These are phyloP conservation scores for Sphaeridia pumilis DNA, from an alignment of 2,888 invertebrate species.

Conservation along the genomic window DNA sequence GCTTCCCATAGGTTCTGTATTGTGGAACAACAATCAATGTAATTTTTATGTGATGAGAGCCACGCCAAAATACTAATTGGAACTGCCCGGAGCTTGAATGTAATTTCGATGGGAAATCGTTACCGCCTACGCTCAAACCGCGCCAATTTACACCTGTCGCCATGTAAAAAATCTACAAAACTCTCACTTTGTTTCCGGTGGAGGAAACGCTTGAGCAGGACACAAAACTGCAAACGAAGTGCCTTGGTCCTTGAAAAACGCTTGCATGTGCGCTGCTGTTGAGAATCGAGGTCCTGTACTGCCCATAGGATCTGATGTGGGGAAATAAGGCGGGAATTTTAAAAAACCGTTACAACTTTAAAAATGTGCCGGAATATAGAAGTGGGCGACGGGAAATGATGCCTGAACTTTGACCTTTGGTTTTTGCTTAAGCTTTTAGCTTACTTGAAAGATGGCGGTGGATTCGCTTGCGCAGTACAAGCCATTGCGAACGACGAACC, in stretches of 20 bases:
- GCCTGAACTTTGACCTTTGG: neutral
- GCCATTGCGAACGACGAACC: slow-evolving; percentile 15
- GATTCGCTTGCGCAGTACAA: slow-evolving; percentile 18
- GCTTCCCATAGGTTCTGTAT: slow-evolving; percentile 33
- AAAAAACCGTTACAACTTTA: too few species aligned
- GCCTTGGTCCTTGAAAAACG: slow-evolving; percentile 32
- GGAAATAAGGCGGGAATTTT: too few species aligned
- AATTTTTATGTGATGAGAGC: too few species aligned
- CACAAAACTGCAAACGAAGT: slow-evolving; percentile 41
- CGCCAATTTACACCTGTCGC: neutral
- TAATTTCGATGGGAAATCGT: neutral
- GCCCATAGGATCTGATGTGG: slow-evolving; percentile 37
- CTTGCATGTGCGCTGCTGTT: slow-evolving; percentile 31
- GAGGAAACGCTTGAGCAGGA: slow-evolving; percentile 49
- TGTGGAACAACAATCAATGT: neutral
- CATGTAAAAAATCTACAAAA: neutral
- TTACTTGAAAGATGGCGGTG: slow-evolving; percentile 22
- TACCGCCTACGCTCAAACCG: neutral
- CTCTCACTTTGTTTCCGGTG: slow-evolving; percentile 47
- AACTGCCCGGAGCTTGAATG: neutral
- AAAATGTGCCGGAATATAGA: too few species aligned
- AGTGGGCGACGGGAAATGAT: neutral
- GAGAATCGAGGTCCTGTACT: slow-evolving; percentile 36
- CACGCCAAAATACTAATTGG: neutral
- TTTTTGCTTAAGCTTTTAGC: too few species aligned